Base-by-base conservation (phyloP, 2,797 vertebrate species). In the Delichon dasypus region DNA sequence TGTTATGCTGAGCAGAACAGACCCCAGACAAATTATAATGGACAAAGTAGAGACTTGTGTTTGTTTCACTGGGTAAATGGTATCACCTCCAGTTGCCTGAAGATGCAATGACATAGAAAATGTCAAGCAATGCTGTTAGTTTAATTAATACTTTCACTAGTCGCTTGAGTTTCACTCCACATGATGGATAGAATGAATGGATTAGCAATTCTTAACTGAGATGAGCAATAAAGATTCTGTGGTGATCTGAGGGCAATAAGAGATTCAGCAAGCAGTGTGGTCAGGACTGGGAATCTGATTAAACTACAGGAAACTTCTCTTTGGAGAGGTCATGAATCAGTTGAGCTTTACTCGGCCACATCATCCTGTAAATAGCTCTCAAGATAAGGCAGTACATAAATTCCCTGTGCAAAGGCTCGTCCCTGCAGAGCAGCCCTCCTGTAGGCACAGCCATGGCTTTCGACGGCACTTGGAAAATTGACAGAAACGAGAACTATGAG, bases 401-500 rank as follows among this genome's bases (percentile, higher is more conserved):
- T 97, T 94, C 93, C 93, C 95, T 86, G 29, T 32, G 55, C 96
- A 98, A 97, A 96, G 85, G 47, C 61, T 83, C 5, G 3, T 48
- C 72, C 30, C 40, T 75, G 90, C 78, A 83, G 95, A 96, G 85
- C 87, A 48, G 62, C 50, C 21, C 72, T 48, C 29, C 47, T 18
- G 29, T 80, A 58, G 29, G 48, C 36, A 54, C 92, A 92, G 98
- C 55, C 97, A 99, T 99, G 99, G 97, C 98, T 4, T 99, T 98
- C 88, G 94, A 99, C 3, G 99, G 99, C 25, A 96, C 82, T 58
- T 99, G 99, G 99, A 99, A 99, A 97, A 58, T 98, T 13, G 98
- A 99, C 40, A 98, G 96, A 83, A 99, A 18, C 87, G 99, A 99
- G 2, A 99, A 99, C 98, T 99, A 99, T 92, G 99, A 99, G 16